Evolutionary conservation across 2,888 invertebrate species (phyloP).

Genomic region (Xestia rhomboidea): DNA sequence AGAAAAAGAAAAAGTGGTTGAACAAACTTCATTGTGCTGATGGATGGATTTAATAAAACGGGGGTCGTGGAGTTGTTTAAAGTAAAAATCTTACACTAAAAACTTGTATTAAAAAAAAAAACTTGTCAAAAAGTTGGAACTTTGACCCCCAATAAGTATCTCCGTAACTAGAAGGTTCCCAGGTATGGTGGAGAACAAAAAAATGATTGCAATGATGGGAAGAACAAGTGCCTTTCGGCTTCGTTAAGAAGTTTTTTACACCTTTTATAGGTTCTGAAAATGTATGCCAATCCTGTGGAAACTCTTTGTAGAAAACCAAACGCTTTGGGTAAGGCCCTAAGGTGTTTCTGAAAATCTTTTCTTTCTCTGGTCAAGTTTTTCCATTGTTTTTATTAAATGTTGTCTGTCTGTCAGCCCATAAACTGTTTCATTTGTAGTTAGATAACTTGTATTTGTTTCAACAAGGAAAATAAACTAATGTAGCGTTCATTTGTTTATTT

Average conservation of each 20-base stretch:
- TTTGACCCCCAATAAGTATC: no score
- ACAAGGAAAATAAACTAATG: conserved; percentile 50
- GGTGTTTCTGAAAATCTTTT: neutral
- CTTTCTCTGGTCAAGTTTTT: neutral
- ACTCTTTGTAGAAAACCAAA: neutral
- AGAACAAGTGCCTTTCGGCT: no score
- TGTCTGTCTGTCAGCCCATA: neutral
- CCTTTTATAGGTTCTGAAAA: neutral
- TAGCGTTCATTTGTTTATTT: conserved; percentile 45
- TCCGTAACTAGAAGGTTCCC: no score
- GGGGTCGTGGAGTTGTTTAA: no score
- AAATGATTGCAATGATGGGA: no score
- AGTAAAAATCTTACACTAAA: no score
- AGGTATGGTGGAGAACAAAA: no score
- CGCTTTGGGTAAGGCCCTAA: neutral
- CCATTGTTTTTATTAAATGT: neutral
- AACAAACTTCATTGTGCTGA: no score
- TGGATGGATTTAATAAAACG: no score
- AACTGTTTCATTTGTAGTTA: conserved; percentile 12
- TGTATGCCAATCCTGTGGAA: neutral
- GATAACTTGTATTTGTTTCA: conserved; percentile 44
- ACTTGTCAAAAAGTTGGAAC: no score
- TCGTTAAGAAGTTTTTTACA: no score
- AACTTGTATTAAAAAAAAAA: no score
- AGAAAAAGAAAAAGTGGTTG: neutral